Evolutionary conservation across 30 jellyfish, hydroid and myxozoan genomes (phyloP), one percentile per base, ranked within the genome.

Genomic region (Aurelia aurita complex sp. Pacific): DNA sequence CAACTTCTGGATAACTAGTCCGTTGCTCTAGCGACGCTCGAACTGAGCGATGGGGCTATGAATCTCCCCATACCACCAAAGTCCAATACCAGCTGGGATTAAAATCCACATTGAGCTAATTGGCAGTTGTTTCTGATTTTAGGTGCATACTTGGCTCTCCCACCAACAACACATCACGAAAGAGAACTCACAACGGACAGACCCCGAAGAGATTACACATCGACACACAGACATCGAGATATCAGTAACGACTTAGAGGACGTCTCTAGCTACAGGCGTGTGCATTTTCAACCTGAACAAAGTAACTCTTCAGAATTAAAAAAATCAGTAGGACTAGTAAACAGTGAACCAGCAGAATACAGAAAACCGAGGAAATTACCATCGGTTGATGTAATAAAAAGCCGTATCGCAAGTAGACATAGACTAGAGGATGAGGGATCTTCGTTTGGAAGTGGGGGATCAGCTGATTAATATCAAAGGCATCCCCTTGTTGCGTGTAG

Each of bases 361-460:
- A 69, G 96, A 67, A 87, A 73, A 59, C 90, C 92, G 15, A 68
- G 98, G 52, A 88, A 94, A 76, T 83, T 94, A 29, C 98, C 98
- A 0, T 82, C 98, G 35, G 91, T 94, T 15, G 98, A 94, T 46
- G 94, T 92, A 18, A 60, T 90, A 18, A 71, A 86, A 64, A 88
- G 94, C 69, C 83, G 98, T 10, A 55, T 94, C 40, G 71, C 86
- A 18, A 82, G 92, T 33, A 75, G 98, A 61, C 96, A 94, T 71
- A 83, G 75, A 19, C 77, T 94, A 35, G 97, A 94, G 80, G 98
- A 94, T 23, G 98, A 88, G 32, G 97, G 98, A 1, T 94, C 98
- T 64, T 94, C 98, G 40, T 88, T 88, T 80, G 98, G 97, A 17
- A 86, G 98, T 42, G 96, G 98, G 57, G 98, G 94, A 0, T 88